Evolutionary conservation across 2,888 invertebrate genomes (phyloP).

Genomic region (Imbricaverruca yamaguchii): DNA sequence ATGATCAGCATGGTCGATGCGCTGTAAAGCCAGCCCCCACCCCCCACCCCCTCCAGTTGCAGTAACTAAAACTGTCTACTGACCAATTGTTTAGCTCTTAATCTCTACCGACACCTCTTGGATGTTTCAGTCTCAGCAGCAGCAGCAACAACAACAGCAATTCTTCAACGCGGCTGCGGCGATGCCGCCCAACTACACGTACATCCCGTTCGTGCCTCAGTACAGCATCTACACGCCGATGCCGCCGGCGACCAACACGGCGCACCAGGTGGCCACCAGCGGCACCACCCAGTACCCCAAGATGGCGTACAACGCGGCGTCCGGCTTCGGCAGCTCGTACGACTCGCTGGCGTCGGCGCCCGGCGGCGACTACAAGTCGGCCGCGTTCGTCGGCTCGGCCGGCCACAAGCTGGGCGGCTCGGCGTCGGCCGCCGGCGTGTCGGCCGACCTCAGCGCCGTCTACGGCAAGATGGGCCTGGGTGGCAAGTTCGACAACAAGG

Average conservation of each 20-base stretch:
- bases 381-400: background rate
- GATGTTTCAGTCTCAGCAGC: background rate
- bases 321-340: background rate
- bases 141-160: conserved; percentile 16
- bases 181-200: background rate
- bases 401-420: conserved; percentile 15
- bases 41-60: too few relatives aligned
- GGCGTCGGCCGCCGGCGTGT: background rate
- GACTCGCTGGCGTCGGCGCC: background rate
- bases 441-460: background rate
- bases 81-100: too few relatives aligned
- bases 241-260: background rate
- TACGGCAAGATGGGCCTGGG: conserved; percentile 5
- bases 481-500: conserved; percentile 9
- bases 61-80: too few relatives aligned
- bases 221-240: conserved; percentile 13
- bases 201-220: background rate
- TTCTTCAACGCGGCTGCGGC: background rate
- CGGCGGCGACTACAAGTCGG: background rate
- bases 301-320: background rate
- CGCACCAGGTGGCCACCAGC: background rate
- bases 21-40: too few relatives aligned
- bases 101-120: too few relatives aligned
- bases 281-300: background rate
- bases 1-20: too few relatives aligned